Percentiles rank a stretch among this genome's conserved stretches.
phyloP scores from a whole-genome alignment of 2,113 vertebrate species.

The Siniperca chuatsi region DNA sequence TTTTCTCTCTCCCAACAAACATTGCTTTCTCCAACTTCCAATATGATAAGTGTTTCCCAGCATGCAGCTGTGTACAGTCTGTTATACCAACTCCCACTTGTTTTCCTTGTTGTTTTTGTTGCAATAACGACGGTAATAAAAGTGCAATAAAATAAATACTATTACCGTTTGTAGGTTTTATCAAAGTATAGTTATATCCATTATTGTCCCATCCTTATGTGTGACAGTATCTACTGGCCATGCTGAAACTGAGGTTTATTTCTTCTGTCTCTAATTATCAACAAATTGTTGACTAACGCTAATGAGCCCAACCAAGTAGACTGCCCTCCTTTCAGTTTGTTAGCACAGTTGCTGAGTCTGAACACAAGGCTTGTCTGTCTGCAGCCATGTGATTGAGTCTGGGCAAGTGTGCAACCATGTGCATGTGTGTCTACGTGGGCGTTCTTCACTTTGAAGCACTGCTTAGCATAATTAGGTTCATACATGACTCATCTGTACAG shows the following conservation, averaged over 20 bases:
- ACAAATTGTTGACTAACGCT: conserved; percentile 57
- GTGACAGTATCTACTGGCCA: not conserved
- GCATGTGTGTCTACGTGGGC: not conserved
- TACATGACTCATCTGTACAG: not conserved
- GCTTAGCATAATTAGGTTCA: not conserved
- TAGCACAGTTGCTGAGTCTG: conserved; percentile 52
- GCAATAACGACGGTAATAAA: not conserved
- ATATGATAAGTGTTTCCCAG: not conserved
- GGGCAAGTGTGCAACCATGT: conserved; percentile 26
- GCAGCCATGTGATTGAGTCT: conserved; percentile 28
- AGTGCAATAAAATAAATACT: not conserved
- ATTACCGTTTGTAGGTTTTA: not conserved
- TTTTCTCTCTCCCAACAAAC: not conserved
- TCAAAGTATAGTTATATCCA: not conserved
- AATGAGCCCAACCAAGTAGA: conserved; percentile 66
- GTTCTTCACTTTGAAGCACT: not conserved
- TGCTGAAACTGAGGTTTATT: conserved; percentile 7
- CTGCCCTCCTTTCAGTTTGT: conserved; percentile 63
- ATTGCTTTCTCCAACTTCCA: not conserved
- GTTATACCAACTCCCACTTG: not conserved
- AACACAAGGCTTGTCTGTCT: conserved; percentile 67
- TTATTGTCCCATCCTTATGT: not conserved
- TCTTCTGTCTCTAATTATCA: conserved; percentile 51
- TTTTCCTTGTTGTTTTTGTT: not conserved
- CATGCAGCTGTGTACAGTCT: not conserved